Percentiles rank a stretch among this genome's conserved stretches.
Conservation (phyloP, 2,113 vertebrate genomes). For the Lophotis ruficrista region DNA sequence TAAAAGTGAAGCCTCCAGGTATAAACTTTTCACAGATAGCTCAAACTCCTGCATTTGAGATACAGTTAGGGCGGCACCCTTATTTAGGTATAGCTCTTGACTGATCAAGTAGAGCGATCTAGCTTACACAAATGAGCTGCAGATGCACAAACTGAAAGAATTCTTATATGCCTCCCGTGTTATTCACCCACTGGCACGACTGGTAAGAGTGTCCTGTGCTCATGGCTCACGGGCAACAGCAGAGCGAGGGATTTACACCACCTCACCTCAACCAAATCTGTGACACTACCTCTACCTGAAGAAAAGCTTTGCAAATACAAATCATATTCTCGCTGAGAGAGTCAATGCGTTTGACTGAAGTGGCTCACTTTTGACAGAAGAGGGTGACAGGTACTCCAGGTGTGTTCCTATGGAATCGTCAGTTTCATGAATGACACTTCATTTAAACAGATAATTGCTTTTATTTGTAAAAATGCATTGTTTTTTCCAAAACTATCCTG, state of each 20-base stretch:
- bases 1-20: background rate
- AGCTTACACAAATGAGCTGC: background rate
- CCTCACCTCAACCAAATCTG: background rate
- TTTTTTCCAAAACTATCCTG: background rate
- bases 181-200: background rate
- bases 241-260: background rate
- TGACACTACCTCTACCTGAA: constrained; percentile 4
- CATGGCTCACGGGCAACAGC: background rate
- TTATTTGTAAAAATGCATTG: background rate
- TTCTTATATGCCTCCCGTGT: background rate
- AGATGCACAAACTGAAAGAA: background rate
- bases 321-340: background rate
- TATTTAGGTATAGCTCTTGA: background rate
- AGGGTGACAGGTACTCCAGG: background rate
- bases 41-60: background rate
- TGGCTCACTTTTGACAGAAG: background rate
- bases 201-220: background rate
- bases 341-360: background rate
- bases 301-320: constrained; percentile 35
- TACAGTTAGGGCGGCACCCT: background rate
- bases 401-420: background rate
- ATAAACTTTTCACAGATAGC: background rate
- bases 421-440: background rate
- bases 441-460: background rate
- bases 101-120: background rate